Conservation (phyloP, 1,140 invertebrate species). For the Eriocheir sinensis region DNA sequence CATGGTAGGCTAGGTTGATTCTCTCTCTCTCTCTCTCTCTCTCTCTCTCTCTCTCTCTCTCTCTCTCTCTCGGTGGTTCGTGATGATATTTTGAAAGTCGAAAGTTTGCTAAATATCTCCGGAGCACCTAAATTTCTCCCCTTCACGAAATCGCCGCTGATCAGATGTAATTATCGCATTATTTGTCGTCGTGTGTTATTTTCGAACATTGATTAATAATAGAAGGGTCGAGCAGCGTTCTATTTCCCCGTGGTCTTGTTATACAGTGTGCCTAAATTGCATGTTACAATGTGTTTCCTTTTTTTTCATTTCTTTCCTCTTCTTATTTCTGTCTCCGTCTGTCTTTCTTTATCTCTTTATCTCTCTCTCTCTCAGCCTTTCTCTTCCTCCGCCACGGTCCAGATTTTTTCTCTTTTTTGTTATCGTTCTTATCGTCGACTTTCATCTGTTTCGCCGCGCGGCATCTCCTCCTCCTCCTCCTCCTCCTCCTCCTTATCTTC, state of each 20-base stretch:
- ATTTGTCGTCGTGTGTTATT: too few relatives aligned
- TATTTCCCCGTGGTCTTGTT: too few relatives aligned
- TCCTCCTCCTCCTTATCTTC: background rate
- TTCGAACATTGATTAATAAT: too few relatives aligned
- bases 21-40: background rate
- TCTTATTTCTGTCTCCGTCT: too few relatives aligned
- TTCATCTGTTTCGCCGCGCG: background rate
- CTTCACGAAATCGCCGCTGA: too few relatives aligned
- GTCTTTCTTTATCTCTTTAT: background rate
- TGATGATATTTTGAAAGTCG: background rate
- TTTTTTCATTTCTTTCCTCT: too few relatives aligned
- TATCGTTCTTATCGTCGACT: background rate
- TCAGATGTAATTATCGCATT: too few relatives aligned
- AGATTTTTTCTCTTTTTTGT: background rate
- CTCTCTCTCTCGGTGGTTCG: background rate
- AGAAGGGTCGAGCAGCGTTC: too few relatives aligned
- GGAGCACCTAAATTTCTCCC: background rate
- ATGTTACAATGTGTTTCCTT: too few relatives aligned
- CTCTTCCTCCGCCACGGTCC: background rate
- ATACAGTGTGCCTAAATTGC: too few relatives aligned
- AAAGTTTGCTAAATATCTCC: background rate
- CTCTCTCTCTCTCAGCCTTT: background rate
- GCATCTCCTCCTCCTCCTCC: background rate
- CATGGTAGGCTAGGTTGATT: background rate
- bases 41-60: slow-evolving; percentile 1